Evolutionary conservation across 92 coral and sea anemone species (phyloP).

Genomic region (Pocillopora grandis): DNA sequence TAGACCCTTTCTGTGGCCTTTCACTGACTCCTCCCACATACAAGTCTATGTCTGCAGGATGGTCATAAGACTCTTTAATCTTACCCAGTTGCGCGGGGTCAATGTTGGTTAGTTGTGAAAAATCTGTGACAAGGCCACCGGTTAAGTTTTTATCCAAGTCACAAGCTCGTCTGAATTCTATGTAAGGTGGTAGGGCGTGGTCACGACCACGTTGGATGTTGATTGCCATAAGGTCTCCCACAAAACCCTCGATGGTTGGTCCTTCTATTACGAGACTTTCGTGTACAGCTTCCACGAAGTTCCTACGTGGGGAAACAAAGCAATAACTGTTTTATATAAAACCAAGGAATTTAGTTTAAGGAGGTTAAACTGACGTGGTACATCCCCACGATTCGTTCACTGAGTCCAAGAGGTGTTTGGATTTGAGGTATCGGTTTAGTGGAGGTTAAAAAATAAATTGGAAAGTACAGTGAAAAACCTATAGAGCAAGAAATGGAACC

Average conservation of each 20-base stretch:
- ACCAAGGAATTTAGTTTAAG: no score
- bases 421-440: no score
- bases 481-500: no score
- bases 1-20: not conserved
- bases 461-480: no score
- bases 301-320: constrained; percentile 5
- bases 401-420: no score
- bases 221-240: constrained; percentile 71
- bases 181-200: constrained; percentile 83
- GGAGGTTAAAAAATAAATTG: no score
- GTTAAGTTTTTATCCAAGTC: not conserved
- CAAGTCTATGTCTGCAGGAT: not conserved
- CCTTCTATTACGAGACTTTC: constrained; percentile 25
- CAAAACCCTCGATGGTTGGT: not conserved
- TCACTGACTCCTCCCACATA: constrained; percentile 41
- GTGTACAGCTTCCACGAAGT: constrained; percentile 23
- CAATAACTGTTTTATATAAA: no score
- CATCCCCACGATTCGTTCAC: no score
- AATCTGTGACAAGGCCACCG: not conserved
- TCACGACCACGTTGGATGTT: constrained; percentile 93
- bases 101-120: not conserved
- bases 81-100: not conserved
- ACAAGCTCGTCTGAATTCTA: not conserved
- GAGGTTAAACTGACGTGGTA: no score
- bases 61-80: no score